These are phyloP conservation scores for Polydrusus pterygomalis DNA, from an alignment of 2,888 invertebrate species.

Conservation along the genomic window DNA sequence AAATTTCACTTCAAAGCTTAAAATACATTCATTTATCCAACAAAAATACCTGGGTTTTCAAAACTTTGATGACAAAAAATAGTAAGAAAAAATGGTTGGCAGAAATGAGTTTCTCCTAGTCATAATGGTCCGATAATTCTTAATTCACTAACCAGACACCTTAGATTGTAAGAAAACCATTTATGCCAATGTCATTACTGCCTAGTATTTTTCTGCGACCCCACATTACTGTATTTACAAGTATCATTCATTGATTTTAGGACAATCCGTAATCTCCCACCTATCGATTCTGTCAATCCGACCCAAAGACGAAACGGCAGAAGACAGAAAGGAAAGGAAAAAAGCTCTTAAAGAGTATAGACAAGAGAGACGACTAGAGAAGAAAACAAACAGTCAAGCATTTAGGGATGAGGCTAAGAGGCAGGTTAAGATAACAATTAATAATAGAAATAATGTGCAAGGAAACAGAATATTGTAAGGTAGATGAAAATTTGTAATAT, in stretches of 20 bases:
- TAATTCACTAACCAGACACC: no score
- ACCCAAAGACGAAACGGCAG: conserved; percentile 85
- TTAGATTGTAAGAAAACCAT: no score
- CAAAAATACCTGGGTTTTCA: no score
- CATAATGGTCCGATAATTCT: no score
- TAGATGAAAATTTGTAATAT: background rate
- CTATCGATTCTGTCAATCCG: conserved; percentile 81
- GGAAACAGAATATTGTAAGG: conserved; percentile 68
- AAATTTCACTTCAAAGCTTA: no score
- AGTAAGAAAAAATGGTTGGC: no score
- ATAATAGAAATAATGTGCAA: conserved; percentile 84
- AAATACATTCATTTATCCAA: no score
- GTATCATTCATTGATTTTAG: conserved; percentile 64
- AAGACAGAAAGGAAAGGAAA: conserved; percentile 87
- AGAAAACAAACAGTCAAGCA: conserved; percentile 86
- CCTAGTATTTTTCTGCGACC: no score
- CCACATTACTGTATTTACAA: no score
- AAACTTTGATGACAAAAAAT: no score
- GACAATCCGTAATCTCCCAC: conserved; percentile 80
- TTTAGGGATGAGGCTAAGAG: conserved; percentile 91
- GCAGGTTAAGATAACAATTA: conserved; percentile 85
- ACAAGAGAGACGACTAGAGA: conserved; percentile 85
- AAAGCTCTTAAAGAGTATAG: conserved; percentile 85
- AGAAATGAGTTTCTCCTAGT: no score
- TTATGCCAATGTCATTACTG: no score